Conservation (phyloP, 2,888 invertebrate species). For the Diarsia brunnea region DNA sequence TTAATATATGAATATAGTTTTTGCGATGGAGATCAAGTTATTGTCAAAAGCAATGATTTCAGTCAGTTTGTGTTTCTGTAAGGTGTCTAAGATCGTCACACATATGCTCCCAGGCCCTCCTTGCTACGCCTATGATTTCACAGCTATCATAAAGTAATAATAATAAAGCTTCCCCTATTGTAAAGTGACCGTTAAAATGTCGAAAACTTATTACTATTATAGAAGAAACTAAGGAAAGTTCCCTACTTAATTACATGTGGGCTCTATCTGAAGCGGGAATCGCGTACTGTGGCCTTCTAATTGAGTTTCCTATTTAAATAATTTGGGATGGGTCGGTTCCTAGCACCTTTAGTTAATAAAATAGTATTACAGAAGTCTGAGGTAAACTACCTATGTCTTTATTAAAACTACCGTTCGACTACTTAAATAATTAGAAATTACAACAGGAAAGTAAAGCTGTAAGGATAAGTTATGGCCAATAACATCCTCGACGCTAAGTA, state of each 20-base stretch:
- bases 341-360: slow-evolving; percentile 71
- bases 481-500: slow-evolving; percentile 37
- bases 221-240: slow-evolving; percentile 69
- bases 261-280: slow-evolving; percentile 80
- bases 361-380: slow-evolving; percentile 22
- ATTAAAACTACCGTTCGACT: slow-evolving; percentile 7
- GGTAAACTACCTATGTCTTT: not conserved
- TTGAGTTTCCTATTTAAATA: slow-evolving; percentile 85
- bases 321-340: slow-evolving; percentile 73
- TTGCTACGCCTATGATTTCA: slow-evolving; percentile 43
- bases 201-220: slow-evolving; percentile 73
- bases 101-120: not conserved
- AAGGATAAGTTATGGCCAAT: slow-evolving; percentile 62
- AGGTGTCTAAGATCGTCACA: not conserved
- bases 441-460: slow-evolving; percentile 30
- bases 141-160: slow-evolving; percentile 61
- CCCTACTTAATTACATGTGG: slow-evolving; percentile 82
- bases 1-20: not conserved
- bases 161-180: slow-evolving; percentile 70
- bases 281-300: slow-evolving; percentile 78
- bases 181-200: slow-evolving; percentile 79
- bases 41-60: not conserved
- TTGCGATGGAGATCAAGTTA: not conserved
- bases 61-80: not conserved
- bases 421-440: slow-evolving; percentile 27